Base-by-base conservation (phyloP, 2,888 invertebrate genomes). In the Metacarcinus magister region DNA sequence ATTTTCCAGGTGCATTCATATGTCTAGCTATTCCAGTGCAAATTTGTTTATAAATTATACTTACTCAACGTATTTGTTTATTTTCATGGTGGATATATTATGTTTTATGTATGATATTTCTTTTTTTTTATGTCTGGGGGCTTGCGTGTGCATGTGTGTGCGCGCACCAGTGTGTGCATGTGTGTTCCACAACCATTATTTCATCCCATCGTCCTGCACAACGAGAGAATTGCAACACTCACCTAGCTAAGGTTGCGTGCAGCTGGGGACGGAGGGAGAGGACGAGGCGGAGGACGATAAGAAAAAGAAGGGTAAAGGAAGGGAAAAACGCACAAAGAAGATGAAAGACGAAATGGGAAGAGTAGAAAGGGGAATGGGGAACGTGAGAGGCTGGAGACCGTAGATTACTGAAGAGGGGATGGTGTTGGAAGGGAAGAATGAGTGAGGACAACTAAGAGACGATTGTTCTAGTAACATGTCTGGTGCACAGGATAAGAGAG, bases 81-180 rank as follows among this genome's bases (percentile, higher is more conserved):
- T 28, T 82, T 32, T 82, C n/a, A n/a, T 75, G 32, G 82, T 10
- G 13, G 7, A 82, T 82, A 32, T 82, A 82, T 82, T 82, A 82
- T 32, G 28, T 32, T 28, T 28, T 67, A 67, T 67, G n/a, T 67
- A 23, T 67, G n/a, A 7, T 67, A 67, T n/a, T 67, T 23, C 7
- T 7, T 67, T 23, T 67, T 23, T 67, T 16, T 67, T 67, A 2
- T 82, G 82, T 82, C 32, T 8, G 82, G 32, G 82, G 32, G 32
- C 16, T 8, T 82, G 82, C 13, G 82, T 82, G 82, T 82, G 82
- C 32, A 32, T 82, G 82, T 82, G 82, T 82, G 82, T 82, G 82
- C 32, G 82, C 32, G 82, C 32, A 32, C 32, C 32, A 32, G 82
- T 82, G 82, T 82, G 82, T 82, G 82, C 32, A 32, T 82, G 82